Evolutionary conservation across 2,888 invertebrate species (phyloP), one percentile per base, ranked within the genome.

Genomic region (Drosophila borborema): DNA sequence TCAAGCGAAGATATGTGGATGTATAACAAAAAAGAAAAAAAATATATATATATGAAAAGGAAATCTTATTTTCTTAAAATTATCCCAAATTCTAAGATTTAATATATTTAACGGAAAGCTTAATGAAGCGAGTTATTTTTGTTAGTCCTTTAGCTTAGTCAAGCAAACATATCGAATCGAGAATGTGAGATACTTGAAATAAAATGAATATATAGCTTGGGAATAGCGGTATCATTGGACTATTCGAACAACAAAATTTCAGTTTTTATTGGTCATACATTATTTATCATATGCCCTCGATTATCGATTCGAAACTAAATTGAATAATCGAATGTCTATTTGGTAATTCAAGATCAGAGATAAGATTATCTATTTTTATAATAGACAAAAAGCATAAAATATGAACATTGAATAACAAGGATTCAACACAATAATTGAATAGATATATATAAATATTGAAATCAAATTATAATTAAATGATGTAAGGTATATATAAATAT

Each of bases 1-100:
- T 49, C 43, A 59, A 68, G 67, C 51, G 74, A 70, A 74, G 36
- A 75, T 49, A 73, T 73, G 53, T 53, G 55, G 41, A 46, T 55
- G 20, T 18, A n/a, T 34, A 16, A 45, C 49, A 9, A 12, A 23
- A n/a, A 36, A 16, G 3, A 23, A 23, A 23, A 14, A n/a, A n/a
- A n/a, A n/a, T n/a, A n/a, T n/a, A 23, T 45, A 31, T 28, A 16
- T 46, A 5, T 9, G 9, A 10, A n/a, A 8, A 3, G 7, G 16
- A 51, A 46, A 16, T 16, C 20, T 36, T 16, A 16, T 40, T 12
- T 8, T 18, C 28, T 64, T 55, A 63, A 46, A 64, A 61, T 72
- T 36, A 54, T 34, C 31, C 16, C 36, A 43, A 51, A 53, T 54
- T 28, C 54, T 49, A 54, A 46, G 40, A 54, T 58, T 48, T 10